Conservation (phyloP, 2,888 invertebrate genomes). For the Myopa testacea region DNA sequence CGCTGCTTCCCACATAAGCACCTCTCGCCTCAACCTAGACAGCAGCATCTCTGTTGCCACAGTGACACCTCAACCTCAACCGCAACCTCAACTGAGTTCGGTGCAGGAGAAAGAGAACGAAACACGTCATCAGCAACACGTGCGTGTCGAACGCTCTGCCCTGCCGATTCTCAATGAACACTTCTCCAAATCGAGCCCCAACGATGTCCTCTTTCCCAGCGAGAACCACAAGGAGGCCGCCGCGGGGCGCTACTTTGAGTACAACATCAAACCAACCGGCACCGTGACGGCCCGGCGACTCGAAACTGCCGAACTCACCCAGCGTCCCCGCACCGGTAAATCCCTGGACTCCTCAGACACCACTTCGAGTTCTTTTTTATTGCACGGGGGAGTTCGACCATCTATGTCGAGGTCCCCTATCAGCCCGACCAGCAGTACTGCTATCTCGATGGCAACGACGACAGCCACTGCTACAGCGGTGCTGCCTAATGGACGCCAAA, state of each 20-base stretch:
- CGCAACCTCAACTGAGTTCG: constrained; percentile 36
- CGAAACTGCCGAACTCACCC: constrained; percentile 58
- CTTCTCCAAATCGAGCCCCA: constrained; percentile 63
- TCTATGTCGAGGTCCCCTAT: constrained; percentile 66
- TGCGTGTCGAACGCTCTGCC: constrained; percentile 72
- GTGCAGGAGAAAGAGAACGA: constrained; percentile 59
- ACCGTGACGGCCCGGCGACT: constrained; percentile 47
- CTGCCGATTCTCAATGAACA: constrained; percentile 73
- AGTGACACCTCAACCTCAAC: constrained; percentile 35
- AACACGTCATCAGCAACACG: constrained; percentile 56
- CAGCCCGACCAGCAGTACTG: constrained; percentile 55
- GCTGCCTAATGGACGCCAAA: constrained; percentile 66
- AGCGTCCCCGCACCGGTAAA: constrained; percentile 60
- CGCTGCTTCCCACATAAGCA: constrained; percentile 51
- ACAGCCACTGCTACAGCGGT: constrained; percentile 61
- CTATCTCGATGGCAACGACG: constrained; percentile 60
- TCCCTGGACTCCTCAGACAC: constrained; percentile 48
- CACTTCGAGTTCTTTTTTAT: constrained; percentile 65
- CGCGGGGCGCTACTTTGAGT: constrained; percentile 65
- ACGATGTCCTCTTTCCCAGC: constrained; percentile 59
- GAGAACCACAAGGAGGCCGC: constrained; percentile 51
- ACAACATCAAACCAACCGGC: constrained; percentile 66
- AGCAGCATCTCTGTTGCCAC: constrained; percentile 52
- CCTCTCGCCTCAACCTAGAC: constrained; percentile 55
- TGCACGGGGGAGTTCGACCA: constrained; percentile 68